Evolutionary conservation across 2,888 invertebrate genomes (phyloP).

Genomic region (Drosophila trichaetosa): DNA sequence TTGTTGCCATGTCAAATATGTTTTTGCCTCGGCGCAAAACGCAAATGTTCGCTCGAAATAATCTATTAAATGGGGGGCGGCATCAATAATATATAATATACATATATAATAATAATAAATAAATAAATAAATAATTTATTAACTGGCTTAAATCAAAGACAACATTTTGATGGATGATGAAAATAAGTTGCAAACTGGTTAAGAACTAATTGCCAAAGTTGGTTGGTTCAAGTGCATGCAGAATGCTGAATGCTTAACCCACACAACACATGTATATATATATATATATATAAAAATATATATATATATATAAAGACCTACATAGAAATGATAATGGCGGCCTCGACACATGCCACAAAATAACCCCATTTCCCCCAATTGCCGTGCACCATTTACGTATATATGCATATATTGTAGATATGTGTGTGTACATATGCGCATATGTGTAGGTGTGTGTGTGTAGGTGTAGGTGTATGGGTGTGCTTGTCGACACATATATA

Average conservation of each 20-base stretch:
- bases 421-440: not conserved
- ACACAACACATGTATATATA: constrained; percentile 7
- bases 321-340: constrained; percentile 40
- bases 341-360: constrained; percentile 52
- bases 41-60: not conserved
- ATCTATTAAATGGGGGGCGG: not conserved
- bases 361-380: constrained; percentile 1
- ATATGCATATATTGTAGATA: constrained; percentile 7
- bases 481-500: constrained; percentile 5
- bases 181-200: not conserved
- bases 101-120: not conserved
- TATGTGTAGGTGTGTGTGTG: constrained; percentile 3
- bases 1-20: not conserved
- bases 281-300: not conserved
- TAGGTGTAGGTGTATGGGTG: constrained; percentile 4
- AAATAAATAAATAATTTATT: not conserved
- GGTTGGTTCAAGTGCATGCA: constrained; percentile 12
- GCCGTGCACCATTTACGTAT: constrained; percentile 42
- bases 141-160: not conserved
- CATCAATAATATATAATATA: not conserved
- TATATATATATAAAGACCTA: constrained; percentile 32
- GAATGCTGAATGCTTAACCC: constrained; percentile 16
- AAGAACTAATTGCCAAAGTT: constrained; percentile 1
- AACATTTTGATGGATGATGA: not conserved
- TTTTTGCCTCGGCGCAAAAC: not conserved